These are phyloP conservation scores for Cyanoramphus novaezelandiae DNA, from an alignment of 2,113 vertebrate genomes.

Conservation along the genomic window DNA sequence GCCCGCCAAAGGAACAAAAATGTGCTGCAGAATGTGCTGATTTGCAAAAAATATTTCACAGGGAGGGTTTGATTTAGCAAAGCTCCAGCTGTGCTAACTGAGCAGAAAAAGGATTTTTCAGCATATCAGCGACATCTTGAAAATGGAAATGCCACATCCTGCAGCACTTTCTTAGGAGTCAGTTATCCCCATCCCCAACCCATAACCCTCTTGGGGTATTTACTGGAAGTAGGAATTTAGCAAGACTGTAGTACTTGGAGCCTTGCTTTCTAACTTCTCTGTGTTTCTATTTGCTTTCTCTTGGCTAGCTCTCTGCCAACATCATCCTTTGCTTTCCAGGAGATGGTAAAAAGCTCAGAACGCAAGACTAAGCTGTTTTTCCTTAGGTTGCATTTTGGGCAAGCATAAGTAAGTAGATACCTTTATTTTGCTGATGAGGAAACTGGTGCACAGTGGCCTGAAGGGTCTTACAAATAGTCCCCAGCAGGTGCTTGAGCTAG, in stretches of 20 bases:
- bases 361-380: background rate
- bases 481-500: background rate
- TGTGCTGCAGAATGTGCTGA: constrained; percentile 30
- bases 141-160: constrained; percentile 15
- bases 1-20: background rate
- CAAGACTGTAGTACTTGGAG: background rate
- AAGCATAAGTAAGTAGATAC: background rate
- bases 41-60: background rate
- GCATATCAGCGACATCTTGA: background rate
- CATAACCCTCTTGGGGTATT: background rate
- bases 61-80: background rate
- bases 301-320: background rate
- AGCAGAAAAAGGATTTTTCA: constrained; percentile 16
- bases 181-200: background rate
- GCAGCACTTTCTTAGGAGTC: background rate
- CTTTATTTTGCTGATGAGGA: background rate
- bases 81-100: constrained; percentile 23
- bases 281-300: background rate
- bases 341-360: background rate
- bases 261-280: background rate
- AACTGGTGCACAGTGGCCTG: background rate
- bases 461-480: background rate
- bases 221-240: background rate
- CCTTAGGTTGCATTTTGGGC: background rate
- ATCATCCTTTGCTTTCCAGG: background rate